Percentiles rank a stretch among this genome's conserved stretches.
These are phyloP conservation scores for Rhabdornis inornatus DNA, from an alignment of 2,113 vertebrate species.

Conservation along the genomic window DNA sequence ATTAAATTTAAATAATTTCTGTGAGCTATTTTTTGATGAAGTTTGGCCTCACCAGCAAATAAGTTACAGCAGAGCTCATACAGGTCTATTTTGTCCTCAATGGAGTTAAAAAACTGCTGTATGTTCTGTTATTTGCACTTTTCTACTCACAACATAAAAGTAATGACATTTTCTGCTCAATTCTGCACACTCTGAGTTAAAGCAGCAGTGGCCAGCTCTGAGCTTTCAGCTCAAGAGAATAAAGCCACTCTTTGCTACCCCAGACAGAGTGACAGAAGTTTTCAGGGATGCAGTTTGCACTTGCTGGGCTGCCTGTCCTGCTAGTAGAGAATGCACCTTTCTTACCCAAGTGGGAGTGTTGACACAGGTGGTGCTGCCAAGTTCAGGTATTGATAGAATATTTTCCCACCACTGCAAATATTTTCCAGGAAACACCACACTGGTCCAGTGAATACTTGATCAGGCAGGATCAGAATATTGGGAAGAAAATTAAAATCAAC, in stretches of 20 bases:
- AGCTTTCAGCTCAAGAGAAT: background rate
- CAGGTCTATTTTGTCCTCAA: background rate
- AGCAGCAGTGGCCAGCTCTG: background rate
- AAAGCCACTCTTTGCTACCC: background rate
- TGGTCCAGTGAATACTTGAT: background rate
- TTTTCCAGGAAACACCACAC: background rate
- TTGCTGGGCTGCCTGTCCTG: background rate
- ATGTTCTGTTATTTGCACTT: background rate
- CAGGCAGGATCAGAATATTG: background rate
- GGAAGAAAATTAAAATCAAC: background rate
- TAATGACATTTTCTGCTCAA: background rate
- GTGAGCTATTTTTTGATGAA: background rate
- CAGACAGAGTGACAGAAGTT: background rate
- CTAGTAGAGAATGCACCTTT: accelerated
- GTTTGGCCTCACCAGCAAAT: background rate
- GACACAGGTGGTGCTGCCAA: background rate
- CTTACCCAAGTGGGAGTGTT: background rate
- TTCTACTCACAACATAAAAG: background rate
- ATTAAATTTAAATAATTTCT: background rate
- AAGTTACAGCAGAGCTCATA: background rate
- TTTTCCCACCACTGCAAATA: background rate
- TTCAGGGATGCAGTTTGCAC: background rate
- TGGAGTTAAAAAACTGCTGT: background rate
- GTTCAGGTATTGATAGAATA: background rate
- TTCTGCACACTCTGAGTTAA: background rate